Evolutionary conservation across 2,797 vertebrate species (phyloP).

Genomic region (Cyprinodon diabolis): DNA sequence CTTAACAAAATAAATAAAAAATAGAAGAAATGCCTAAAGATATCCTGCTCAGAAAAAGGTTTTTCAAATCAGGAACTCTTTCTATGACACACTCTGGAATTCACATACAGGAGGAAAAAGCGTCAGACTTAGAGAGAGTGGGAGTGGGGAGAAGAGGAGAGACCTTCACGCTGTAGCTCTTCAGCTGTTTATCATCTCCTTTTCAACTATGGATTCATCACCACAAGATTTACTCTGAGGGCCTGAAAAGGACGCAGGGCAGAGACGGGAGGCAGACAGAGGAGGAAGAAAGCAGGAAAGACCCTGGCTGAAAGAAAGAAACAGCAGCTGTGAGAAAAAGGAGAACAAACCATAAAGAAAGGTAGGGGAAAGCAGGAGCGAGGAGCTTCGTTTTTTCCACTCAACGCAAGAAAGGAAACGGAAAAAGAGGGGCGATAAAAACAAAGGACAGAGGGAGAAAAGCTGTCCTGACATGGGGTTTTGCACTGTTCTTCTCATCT

Average conservation of each 20-base stretch:
- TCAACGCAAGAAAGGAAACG: constrained; percentile 40
- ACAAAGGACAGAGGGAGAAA: constrained; percentile 61
- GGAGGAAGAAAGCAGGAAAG: constrained; percentile 46
- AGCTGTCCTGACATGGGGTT: constrained; percentile 79
- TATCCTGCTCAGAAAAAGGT: constrained; percentile 59
- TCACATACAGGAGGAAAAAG: neutral
- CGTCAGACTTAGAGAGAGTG: constrained; percentile 4
- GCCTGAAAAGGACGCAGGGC: constrained; percentile 24
- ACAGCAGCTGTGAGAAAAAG: constrained; percentile 55
- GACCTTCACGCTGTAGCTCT: constrained; percentile 43
- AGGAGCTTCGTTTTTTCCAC: constrained; percentile 44
- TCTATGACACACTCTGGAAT: constrained; percentile 27
- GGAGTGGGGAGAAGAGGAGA: constrained; percentile 22
- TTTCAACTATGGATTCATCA: constrained; percentile 62
- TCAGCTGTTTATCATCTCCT: constrained; percentile 58
- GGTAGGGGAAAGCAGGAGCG: constrained; percentile 64
- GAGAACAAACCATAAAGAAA: constrained; percentile 38
- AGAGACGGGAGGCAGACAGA: constrained; percentile 40
- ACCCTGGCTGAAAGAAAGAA: constrained; percentile 54
- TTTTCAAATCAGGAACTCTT: constrained; percentile 36
- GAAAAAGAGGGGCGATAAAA: constrained; percentile 52
- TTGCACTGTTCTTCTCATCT: constrained; percentile 81
- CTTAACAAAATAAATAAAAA: constrained; percentile 18
- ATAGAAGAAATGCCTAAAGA: constrained; percentile 61
- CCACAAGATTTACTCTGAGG: constrained; percentile 56